These are phyloP conservation scores for Cichlasoma orientale DNA, from an alignment of 2,797 vertebrate genomes.

Conservation along the genomic window DNA sequence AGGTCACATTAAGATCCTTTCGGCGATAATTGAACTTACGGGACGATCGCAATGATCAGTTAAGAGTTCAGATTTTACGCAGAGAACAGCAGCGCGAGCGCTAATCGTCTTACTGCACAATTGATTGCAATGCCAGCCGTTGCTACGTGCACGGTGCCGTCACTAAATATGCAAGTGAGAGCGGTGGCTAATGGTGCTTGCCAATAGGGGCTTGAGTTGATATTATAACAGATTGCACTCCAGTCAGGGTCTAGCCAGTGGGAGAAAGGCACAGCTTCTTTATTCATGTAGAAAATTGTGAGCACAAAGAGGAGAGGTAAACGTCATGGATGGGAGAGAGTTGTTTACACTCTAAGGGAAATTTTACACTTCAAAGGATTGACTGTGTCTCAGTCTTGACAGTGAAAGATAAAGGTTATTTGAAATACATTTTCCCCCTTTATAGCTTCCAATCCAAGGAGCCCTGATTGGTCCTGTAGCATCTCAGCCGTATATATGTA, in stretches of 20 bases:
- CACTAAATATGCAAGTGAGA: slow-evolving; percentile 59
- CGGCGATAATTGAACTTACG: slow-evolving; percentile 21
- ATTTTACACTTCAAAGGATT: slow-evolving; percentile 77
- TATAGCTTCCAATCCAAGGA: slow-evolving; percentile 49
- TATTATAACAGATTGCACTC: slow-evolving; percentile 75
- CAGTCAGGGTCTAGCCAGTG: slow-evolving; percentile 66
- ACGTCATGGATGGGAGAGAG: slow-evolving; percentile 71
- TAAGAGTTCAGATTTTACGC: neutral
- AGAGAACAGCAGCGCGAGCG: slow-evolving; percentile 17
- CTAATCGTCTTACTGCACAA: slow-evolving; percentile 36
- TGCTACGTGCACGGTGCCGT: slow-evolving; percentile 44
- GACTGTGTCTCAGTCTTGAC: slow-evolving; percentile 75
- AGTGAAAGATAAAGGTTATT: slow-evolving; percentile 80
- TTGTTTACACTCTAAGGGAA: slow-evolving; percentile 78
- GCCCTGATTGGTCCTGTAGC: slow-evolving; percentile 8
- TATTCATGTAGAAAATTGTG: slow-evolving; percentile 81
- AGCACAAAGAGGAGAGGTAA: slow-evolving; percentile 75
- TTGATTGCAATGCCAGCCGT: slow-evolving; percentile 37
- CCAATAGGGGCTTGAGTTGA: slow-evolving; percentile 69
- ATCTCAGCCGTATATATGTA: neutral
- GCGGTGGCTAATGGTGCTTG: slow-evolving; percentile 70
- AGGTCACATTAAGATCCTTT: neutral
- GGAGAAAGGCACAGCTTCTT: slow-evolving; percentile 68
- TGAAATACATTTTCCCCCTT: slow-evolving; percentile 61
- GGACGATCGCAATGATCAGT: slow-evolving; percentile 10